Base-by-base conservation (phyloP, 1,140 invertebrate species). In the Cataglyphis hispanica region DNA sequence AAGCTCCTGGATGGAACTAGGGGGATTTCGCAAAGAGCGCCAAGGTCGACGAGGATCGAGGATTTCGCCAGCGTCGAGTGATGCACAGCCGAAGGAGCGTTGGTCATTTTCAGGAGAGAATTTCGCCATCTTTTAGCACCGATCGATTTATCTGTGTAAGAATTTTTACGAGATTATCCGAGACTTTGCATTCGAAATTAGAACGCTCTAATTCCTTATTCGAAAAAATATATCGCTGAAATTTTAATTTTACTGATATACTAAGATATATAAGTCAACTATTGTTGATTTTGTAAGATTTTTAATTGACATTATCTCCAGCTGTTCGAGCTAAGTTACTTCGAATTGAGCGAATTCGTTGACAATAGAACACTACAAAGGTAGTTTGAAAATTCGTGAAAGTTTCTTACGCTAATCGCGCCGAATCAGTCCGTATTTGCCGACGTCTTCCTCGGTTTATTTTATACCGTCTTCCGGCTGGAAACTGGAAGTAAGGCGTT, bases 401-500 rank as follows among this genome's bases (percentile, higher is more conserved):
- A 60, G 50, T 72, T 72, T 40, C 37, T 50, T 46, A 40, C 66
- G 66, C 19, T 81, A 83, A 83, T 83, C 78, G 78, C 27, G 13
- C 13, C 53, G n/a, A 60, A 74, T 74, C 66, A 72, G 67, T 34
- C 1, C 78, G 46, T 46, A 83, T 74, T 74, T n/a, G 78, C n/a
- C 78, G 56, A 16, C 19, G 25, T 81, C 66, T 60, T 58, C 1
- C 50, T 58, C 46, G 16, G 31, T 83, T 74, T 83, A 83, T 81
- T 50, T 50, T 60, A 53, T 69, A 40, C 25, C 67, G 53, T 25
- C 43, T 6, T 43, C 50, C 53, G 19, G n/a, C 78, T 46, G 53
- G 31, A 77, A 77, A 11, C 75, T 67, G 43, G 67, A 83, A 83
- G 67, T 60, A 34, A 83, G n/a, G 67, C 78, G 66, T 83, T 83